These are phyloP conservation scores for Aphidius gifuensis DNA, from an alignment of 1,140 invertebrate genomes.

Conservation along the genomic window DNA sequence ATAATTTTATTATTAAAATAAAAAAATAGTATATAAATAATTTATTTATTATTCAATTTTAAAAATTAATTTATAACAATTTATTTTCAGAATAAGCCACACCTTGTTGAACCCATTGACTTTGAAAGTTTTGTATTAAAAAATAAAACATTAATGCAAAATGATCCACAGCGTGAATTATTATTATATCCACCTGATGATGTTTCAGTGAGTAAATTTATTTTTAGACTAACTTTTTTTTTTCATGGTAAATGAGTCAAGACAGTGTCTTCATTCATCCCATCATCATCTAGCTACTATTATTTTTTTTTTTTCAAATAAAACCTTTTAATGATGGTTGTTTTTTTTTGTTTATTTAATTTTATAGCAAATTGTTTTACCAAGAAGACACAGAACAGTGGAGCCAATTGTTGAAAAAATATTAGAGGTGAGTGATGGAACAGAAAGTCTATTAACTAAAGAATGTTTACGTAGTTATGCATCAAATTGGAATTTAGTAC, in stretches of 20 bases:
- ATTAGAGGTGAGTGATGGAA: conserved; percentile 40
- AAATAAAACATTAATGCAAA: conserved; percentile 86
- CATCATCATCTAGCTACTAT: too few species aligned
- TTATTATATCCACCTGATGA: conserved; percentile 88
- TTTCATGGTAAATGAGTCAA: too few species aligned
- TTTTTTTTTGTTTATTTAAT: conserved; percentile 1
- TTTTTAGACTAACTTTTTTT: neutral
- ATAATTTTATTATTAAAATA: neutral
- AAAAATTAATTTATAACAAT: neutral
- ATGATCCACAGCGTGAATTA: conserved; percentile 88
- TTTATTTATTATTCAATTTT: neutral
- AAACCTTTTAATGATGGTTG: conserved; percentile 2
- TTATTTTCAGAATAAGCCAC: conserved; percentile 70
- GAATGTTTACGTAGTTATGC: conserved; percentile 86
- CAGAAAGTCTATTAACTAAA: conserved; percentile 70
- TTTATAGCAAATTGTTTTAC: conserved; percentile 72
- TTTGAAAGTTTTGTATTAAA: conserved; percentile 87
- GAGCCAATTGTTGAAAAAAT: conserved; percentile 63
- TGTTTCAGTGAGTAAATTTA: conserved; percentile 71
- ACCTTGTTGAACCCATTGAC: conserved; percentile 79
- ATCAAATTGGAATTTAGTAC: conserved; percentile 80
- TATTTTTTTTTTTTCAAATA: neutral
- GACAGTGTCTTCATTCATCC: too few species aligned
- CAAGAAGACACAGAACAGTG: conserved; percentile 73
- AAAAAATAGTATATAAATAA: too few species aligned